A percentile compares a stretch with the other conserved stretches of the same genome.
phyloP scores from a whole-genome alignment of 2,113 vertebrate genomes.

The Oceanites oceanicus region DNA sequence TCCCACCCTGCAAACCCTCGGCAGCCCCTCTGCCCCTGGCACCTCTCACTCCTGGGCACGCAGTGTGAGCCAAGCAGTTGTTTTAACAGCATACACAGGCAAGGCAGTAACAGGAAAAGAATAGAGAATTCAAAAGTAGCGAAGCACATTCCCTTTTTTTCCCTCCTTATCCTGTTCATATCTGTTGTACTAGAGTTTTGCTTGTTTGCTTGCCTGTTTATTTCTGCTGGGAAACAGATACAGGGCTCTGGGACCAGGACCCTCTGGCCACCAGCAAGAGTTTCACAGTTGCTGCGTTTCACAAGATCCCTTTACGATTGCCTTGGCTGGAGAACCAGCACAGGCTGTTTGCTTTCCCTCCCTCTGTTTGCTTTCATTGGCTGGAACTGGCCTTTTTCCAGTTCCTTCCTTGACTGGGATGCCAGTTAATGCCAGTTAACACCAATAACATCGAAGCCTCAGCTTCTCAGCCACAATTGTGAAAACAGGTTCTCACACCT shows the following conservation, averaged over 20 bases:
- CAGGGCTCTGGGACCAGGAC: background rate
- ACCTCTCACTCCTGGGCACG: background rate
- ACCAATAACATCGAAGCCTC: background rate
- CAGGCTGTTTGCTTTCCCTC: background rate
- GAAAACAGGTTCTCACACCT: background rate
- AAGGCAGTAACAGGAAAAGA: background rate
- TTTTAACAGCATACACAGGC: background rate
- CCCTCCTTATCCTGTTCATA: background rate
- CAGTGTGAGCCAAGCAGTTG: rapidly evolving
- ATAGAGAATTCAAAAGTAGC: rapidly evolving
- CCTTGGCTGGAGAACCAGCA: background rate
- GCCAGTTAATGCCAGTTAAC: background rate
- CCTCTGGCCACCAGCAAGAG: background rate
- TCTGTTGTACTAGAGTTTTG: background rate
- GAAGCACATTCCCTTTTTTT: background rate
- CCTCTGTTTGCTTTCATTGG: background rate
- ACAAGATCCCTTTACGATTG: background rate
- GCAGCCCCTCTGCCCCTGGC: background rate
- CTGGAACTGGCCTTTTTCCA: background rate
- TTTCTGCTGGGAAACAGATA: background rate
- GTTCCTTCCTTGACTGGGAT: background rate
- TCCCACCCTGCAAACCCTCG: background rate
- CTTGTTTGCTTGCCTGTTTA: background rate
- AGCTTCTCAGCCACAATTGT: background rate
- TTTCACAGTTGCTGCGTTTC: background rate